Conservation (phyloP, 2,113 vertebrate genomes). For the Calidris pygmaea region DNA sequence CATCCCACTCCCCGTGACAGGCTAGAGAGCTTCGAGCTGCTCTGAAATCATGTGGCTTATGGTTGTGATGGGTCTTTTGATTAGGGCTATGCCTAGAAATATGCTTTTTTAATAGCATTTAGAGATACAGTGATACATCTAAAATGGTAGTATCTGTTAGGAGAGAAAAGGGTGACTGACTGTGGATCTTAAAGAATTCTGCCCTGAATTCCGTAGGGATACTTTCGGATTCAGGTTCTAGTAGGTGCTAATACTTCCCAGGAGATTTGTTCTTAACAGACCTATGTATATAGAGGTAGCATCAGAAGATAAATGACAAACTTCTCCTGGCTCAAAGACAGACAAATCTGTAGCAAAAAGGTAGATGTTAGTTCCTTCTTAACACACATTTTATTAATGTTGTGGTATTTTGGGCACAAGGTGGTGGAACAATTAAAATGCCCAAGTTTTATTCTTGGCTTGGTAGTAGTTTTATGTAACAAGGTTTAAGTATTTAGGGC, state of each 20-base stretch:
- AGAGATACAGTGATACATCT: not conserved
- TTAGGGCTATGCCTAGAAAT: not conserved
- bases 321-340: not conserved
- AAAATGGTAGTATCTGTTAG: not conserved
- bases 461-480: not conserved
- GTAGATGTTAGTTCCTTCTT: not conserved
- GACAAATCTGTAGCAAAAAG: not conserved
- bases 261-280: not conserved
- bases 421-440: not conserved
- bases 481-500: not conserved
- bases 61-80: not conserved
- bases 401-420: not conserved
- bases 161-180: not conserved
- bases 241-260: not conserved
- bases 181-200: not conserved
- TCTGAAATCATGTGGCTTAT: not conserved
- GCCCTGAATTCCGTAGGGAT: not conserved
- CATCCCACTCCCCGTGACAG: not conserved
- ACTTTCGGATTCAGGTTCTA: not conserved
- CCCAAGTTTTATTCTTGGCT: not conserved
- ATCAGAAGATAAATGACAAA: not conserved
- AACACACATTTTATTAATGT: not conserved
- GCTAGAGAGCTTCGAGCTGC: not conserved
- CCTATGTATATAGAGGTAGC: not conserved
- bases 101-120: not conserved